Conservation (phyloP, 2,797 vertebrate genomes). For the Odontamblyopus rebecca region DNA sequence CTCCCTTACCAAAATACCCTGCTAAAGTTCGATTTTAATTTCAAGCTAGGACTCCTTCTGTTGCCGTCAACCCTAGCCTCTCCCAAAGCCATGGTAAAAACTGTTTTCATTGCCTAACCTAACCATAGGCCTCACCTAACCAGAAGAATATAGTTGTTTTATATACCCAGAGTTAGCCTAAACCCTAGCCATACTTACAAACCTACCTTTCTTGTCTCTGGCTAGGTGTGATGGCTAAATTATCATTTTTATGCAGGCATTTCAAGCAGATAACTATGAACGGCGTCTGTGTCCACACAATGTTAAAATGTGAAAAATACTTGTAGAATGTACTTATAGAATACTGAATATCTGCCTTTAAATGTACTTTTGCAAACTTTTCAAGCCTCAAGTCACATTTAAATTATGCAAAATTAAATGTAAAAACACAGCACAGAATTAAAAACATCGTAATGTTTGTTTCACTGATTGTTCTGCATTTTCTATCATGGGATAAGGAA, state of each 20-base stretch:
- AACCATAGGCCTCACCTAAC: slow-evolving; percentile 35
- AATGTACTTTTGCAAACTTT: too few species aligned
- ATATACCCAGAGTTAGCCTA: slow-evolving; percentile 19
- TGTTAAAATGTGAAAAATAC: not conserved
- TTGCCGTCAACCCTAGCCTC: slow-evolving; percentile 45
- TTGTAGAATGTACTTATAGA: too few species aligned
- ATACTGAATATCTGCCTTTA: too few species aligned
- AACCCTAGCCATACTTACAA: slow-evolving; percentile 12
- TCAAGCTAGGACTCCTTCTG: slow-evolving; percentile 32
- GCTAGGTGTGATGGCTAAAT: slow-evolving; percentile 1
- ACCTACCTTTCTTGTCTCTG: not conserved
- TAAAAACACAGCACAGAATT: too few species aligned
- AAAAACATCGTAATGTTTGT: too few species aligned
- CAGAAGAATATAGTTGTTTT: slow-evolving; percentile 35
- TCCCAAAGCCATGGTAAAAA: slow-evolving; percentile 43
- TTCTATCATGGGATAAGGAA: too few species aligned
- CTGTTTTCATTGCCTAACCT: slow-evolving; percentile 49
- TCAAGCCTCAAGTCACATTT: too few species aligned
- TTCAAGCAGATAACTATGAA: not conserved
- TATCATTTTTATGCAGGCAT: not conserved
- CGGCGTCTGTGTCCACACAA: not conserved
- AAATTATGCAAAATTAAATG: too few species aligned
- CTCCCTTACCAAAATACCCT: slow-evolving; percentile 18
- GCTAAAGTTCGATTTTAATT: slow-evolving; percentile 54
- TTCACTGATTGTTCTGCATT: too few species aligned